Conservation (phyloP, 2,797 vertebrate species). For the Champsocephalus gunnari region DNA sequence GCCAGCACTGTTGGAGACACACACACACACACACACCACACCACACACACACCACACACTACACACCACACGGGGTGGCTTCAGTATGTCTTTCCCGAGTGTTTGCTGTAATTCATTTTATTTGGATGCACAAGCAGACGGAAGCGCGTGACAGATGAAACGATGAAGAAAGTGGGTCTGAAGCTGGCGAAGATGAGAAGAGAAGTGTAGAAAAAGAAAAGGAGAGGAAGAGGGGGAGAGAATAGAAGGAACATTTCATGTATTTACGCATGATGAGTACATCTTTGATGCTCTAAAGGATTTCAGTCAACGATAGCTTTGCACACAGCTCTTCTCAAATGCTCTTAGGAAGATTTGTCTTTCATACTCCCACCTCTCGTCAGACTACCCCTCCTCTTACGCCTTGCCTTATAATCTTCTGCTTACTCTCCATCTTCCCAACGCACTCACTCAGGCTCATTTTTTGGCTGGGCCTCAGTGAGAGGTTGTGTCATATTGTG, state of each 20-base stretch:
- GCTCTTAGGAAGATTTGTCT: slow-evolving; percentile 83
- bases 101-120: slow-evolving; percentile 38
- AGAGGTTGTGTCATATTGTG: slow-evolving; percentile 62
- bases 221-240: not conserved
- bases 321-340: slow-evolving; percentile 73
- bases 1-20: slow-evolving; percentile 50
- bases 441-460: slow-evolving; percentile 68
- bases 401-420: slow-evolving; percentile 77
- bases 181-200: slow-evolving; percentile 44
- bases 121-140: slow-evolving; percentile 29
- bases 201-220: slow-evolving; percentile 10
- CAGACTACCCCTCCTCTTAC: slow-evolving; percentile 79
- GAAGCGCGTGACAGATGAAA: slow-evolving; percentile 22
- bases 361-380: slow-evolving; percentile 82
- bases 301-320: slow-evolving; percentile 79
- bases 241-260: slow-evolving; percentile 49
- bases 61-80: slow-evolving; percentile 32
- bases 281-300: slow-evolving; percentile 79
- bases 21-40: slow-evolving; percentile 42
- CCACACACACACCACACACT: slow-evolving; percentile 32
- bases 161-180: slow-evolving; percentile 32
- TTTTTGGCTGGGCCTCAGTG: slow-evolving; percentile 68
- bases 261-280: slow-evolving; percentile 74
- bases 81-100: slow-evolving; percentile 30
- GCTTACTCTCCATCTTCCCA: slow-evolving; percentile 70